Evolutionary conservation across 2,888 invertebrate genomes (phyloP), one percentile per base, ranked within the genome.

Genomic region (Ophion costatus): DNA sequence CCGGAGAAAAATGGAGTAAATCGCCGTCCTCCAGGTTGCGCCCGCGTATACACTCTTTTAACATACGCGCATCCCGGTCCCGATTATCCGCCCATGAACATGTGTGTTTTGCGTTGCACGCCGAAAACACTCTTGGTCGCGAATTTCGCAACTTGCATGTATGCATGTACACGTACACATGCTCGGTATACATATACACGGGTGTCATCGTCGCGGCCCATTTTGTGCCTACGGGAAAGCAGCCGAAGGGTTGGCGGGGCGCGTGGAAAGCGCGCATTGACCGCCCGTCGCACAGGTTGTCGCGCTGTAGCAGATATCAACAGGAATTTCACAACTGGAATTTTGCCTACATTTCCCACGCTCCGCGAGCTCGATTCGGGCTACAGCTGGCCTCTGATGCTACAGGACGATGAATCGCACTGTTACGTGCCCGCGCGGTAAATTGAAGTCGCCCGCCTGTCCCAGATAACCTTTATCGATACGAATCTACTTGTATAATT

Each of bases 271-370:
- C 17, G n/a, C 11, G 57, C 20, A 67, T 29, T 77, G 79, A 64
- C 38, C 38, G 7, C 38, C 76, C 82, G 78, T 85, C 82, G 63
- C 45, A 38, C 66, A 56, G 67, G 42, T 77, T 77, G 57, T 57
- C 22, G 14, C 45, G 61, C 45, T 70, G 59, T 70, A 38, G 7
- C 38, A 83, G 85, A 75, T 83, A 83, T 71, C 76, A 81, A 82
- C 82, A 78, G 85, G 85, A 87, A 86, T 86, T 87, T 86, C 82
- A 79, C 84, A 86, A 85, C 85, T 85, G 84, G 85, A 87, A 86
- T 87, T 86, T 86, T 51, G 73, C 83, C 77, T 66, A 83, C 38
- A 82, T 78, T 83, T 82, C 83, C 77, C 74, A 63, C 42, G 61
- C 45, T 61, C 78, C 38, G 51, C 14, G 45, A 42, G 38, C 59